These are phyloP conservation scores for Catocala nupta DNA, from an alignment of 2,888 invertebrate species.

Conservation along the genomic window DNA sequence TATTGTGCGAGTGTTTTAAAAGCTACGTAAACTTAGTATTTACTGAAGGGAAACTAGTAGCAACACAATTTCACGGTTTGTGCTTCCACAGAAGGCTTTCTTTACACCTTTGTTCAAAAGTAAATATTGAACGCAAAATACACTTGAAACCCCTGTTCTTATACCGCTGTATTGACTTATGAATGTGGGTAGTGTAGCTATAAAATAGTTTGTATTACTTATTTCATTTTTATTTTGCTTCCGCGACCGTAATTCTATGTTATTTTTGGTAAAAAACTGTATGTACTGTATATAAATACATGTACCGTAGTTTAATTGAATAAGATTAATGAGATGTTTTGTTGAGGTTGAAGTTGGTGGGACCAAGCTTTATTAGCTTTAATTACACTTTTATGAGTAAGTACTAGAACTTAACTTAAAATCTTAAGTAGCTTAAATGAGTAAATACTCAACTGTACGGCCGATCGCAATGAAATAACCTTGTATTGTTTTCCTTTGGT, in stretches of 20 bases:
- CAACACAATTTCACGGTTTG: conserved; percentile 50
- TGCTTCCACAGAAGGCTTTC: conserved; percentile 48
- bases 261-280: too few species aligned
- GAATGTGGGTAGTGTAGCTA: conserved; percentile 9
- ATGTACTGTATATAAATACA: too few species aligned
- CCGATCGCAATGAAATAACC: too few species aligned
- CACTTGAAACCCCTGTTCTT: conserved; percentile 35
- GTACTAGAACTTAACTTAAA: too few species aligned
- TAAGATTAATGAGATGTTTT: too few species aligned
- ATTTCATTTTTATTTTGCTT: background rate
- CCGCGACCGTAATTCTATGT: background rate
- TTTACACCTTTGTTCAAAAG: conserved; percentile 48
- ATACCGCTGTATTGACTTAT: conserved; percentile 16
- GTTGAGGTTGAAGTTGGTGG: too few species aligned
- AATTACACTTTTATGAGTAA: too few species aligned
- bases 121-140: conserved; percentile 50
- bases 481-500: too few species aligned
- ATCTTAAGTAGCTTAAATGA: too few species aligned
- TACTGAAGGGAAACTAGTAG: conserved; percentile 39
- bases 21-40: conserved; percentile 31
- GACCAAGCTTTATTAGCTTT: too few species aligned
- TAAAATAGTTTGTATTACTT: background rate
- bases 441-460: too few species aligned
- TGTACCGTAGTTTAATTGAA: too few species aligned
- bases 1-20: conserved; percentile 13